These are phyloP conservation scores for Prochilodus magdalenae DNA, from an alignment of 2,113 vertebrate genomes.

Conservation along the genomic window DNA sequence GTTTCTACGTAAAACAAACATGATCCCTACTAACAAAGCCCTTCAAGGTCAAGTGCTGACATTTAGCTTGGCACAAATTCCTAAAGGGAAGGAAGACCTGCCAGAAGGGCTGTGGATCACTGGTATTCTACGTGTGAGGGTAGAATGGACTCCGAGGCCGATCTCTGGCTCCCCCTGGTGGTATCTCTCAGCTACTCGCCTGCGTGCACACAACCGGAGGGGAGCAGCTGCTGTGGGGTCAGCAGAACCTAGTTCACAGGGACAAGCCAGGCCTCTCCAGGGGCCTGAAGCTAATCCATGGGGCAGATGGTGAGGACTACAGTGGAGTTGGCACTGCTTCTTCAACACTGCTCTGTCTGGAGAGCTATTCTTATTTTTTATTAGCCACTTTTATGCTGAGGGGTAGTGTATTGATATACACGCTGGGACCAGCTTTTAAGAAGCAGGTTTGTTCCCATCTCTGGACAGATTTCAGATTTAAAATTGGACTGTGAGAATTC, in stretches of 20 bases:
- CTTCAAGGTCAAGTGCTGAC: neutral
- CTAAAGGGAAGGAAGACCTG: neutral
- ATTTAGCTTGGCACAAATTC: neutral
- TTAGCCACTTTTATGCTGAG: neutral
- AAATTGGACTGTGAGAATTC: neutral
- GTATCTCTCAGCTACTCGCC: neutral
- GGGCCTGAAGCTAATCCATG: slow-evolving; percentile 19
- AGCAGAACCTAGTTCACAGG: slow-evolving; percentile 13
- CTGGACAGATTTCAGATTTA: neutral
- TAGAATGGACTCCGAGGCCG: neutral
- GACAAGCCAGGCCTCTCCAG: slow-evolving; percentile 36
- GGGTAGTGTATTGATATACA: neutral
- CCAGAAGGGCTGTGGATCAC: neutral
- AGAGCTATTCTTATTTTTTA: neutral
- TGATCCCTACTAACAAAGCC: neutral
- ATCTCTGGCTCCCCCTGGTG: neutral
- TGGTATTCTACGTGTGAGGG: neutral
- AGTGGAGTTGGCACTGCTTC: neutral
- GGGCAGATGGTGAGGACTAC: neutral
- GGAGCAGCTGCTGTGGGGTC: slow-evolving; percentile 63
- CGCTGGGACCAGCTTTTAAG: neutral
- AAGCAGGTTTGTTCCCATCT: neutral
- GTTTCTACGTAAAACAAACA: too few relatives aligned
- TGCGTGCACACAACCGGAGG: slow-evolving; percentile 61
- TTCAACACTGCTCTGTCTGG: neutral